phyloP scores from a whole-genome alignment of 1,140 invertebrate genomes.

The Euura lappo region DNA sequence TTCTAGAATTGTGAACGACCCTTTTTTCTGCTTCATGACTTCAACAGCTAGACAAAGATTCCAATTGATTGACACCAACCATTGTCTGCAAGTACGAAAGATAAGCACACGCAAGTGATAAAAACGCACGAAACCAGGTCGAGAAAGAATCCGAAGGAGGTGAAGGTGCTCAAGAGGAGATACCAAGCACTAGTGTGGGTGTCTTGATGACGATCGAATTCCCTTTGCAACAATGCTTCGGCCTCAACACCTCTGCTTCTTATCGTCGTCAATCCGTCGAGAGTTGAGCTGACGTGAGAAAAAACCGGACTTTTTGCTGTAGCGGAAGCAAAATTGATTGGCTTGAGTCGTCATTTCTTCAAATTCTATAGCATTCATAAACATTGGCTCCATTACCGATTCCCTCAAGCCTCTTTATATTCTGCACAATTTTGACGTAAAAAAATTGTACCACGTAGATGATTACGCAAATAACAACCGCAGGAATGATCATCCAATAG shows the following conservation, averaged over 20 bases:
- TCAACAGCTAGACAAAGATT: not conserved
- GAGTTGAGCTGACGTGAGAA: slow-evolving; percentile 78
- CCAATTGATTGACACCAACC: slow-evolving; percentile 32
- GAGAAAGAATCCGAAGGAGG: slow-evolving; percentile 60
- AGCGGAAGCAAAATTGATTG: slow-evolving; percentile 28
- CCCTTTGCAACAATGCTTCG: slow-evolving; percentile 70
- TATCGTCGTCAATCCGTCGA: slow-evolving; percentile 83
- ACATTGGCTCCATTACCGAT: slow-evolving; percentile 46
- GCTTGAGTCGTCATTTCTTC: not conserved
- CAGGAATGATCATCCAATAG: slow-evolving; percentile 64
- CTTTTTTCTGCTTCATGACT: not conserved
- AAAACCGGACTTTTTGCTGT: slow-evolving; percentile 80
- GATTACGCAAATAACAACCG: slow-evolving; percentile 60
- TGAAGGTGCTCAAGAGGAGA: slow-evolving; percentile 62
- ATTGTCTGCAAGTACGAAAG: slow-evolving; percentile 52
- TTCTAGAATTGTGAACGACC: slow-evolving; percentile 29
- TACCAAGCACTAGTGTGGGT: slow-evolving; percentile 71
- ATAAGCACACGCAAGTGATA: slow-evolving; percentile 42
- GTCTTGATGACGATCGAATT: slow-evolving; percentile 73
- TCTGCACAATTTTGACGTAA: slow-evolving; percentile 69
- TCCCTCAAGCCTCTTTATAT: slow-evolving; percentile 65
- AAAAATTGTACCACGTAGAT: slow-evolving; percentile 64
- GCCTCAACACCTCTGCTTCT: slow-evolving; percentile 68
- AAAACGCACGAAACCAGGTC: slow-evolving; percentile 44
- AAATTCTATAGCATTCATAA: not conserved